Evolutionary conservation across 2,113 vertebrate genomes (phyloP).

Genomic region (Albula goreensis): DNA sequence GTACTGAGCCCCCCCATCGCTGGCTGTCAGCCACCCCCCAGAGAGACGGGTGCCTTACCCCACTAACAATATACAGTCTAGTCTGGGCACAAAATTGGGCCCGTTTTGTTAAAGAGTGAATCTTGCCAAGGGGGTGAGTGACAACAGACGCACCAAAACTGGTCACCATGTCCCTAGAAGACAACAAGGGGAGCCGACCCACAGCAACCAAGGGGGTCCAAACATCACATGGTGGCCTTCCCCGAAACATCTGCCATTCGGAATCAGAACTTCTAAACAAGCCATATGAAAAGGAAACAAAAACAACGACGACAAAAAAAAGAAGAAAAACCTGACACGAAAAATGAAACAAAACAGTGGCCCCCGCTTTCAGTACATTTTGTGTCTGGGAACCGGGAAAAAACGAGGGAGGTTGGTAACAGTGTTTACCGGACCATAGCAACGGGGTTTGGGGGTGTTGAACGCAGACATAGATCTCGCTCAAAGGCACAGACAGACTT

Average conservation of each 20-base stretch:
- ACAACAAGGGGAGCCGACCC: neutral
- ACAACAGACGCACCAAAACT: too few species aligned
- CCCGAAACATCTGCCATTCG: constrained; percentile 18
- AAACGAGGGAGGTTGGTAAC: neutral
- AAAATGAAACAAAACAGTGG: neutral
- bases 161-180: too few species aligned
- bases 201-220: neutral
- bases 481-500: neutral
- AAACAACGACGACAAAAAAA: neutral
- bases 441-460: neutral
- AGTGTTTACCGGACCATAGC: neutral
- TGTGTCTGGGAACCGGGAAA: neutral
- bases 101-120: neutral
- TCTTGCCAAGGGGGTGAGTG: neutral
- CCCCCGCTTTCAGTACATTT: neutral
- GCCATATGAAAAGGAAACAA: constrained; percentile 1
- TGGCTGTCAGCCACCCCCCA: neutral
- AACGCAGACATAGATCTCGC: neutral
- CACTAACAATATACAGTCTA: neutral
- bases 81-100: neutral
- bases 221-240: neutral
- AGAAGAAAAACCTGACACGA: neutral
- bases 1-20: neutral
- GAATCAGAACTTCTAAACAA: neutral
- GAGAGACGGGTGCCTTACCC: neutral